Conservation (phyloP, 2,888 invertebrate species). For the Caenorhabditis panamensis region DNA sequence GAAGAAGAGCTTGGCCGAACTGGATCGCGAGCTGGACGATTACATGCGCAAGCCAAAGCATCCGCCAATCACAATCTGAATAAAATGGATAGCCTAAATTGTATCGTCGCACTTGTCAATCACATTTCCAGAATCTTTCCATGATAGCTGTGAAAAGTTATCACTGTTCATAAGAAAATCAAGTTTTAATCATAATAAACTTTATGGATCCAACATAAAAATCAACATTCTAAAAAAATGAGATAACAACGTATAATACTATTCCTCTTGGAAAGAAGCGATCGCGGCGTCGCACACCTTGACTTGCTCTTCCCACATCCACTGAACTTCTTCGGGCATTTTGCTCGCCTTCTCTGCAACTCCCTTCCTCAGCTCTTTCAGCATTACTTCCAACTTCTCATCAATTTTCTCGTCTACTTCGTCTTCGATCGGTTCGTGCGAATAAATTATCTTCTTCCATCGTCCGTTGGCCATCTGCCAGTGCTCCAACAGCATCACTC, state of each 20-base stretch:
- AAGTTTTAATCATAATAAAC: not conserved
- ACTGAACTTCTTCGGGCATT: slow-evolving; percentile 53
- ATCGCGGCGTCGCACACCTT: slow-evolving; percentile 54
- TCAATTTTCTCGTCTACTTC: slow-evolving; percentile 54
- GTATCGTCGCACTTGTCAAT: not conserved
- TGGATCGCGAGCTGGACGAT: slow-evolving; percentile 72
- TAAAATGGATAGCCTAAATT: not conserved
- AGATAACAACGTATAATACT: too few relatives aligned
- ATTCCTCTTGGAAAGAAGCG: slow-evolving; percentile 23
- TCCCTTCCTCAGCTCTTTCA: slow-evolving; percentile 50
- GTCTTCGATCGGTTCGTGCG: slow-evolving; percentile 64
- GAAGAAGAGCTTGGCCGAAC: slow-evolving; percentile 66
- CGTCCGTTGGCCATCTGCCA: slow-evolving; percentile 63
- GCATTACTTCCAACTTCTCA: slow-evolving; percentile 50
- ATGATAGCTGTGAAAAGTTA: not conserved
- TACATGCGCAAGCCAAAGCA: slow-evolving; percentile 72
- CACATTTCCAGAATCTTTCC: not conserved
- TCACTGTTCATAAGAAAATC: not conserved
- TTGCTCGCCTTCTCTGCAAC: slow-evolving; percentile 50
- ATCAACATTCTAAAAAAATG: not conserved
- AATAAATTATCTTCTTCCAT: slow-evolving; percentile 63
- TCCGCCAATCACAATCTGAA: slow-evolving; percentile 60
- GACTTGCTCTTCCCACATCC: slow-evolving; percentile 72
- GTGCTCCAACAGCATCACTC: slow-evolving; percentile 67
- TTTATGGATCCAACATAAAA: not conserved